These are phyloP conservation scores for Dryobotodes eremita DNA, from an alignment of 2,888 invertebrate genomes.

Conservation along the genomic window DNA sequence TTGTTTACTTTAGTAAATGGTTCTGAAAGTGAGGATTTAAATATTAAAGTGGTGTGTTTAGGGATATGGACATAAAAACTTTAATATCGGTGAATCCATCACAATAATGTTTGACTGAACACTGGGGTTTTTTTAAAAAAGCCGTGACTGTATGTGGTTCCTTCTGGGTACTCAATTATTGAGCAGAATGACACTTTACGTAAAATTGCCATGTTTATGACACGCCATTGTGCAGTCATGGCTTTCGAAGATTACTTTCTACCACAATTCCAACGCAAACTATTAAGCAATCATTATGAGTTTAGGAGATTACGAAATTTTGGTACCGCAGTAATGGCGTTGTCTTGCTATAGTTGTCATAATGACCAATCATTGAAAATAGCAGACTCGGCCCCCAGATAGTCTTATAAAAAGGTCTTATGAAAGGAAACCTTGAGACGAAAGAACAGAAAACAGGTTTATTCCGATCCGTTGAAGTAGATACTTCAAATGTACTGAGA, in stretches of 20 bases:
- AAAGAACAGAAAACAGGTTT: constrained; percentile 12
- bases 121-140: no score
- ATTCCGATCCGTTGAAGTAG: constrained; percentile 10
- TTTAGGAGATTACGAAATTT: no score
- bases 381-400: no score
- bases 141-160: accelerated
- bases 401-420: background rate
- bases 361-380: no score
- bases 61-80: background rate
- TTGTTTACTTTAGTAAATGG: constrained; percentile 34
- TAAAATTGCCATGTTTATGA: no score
- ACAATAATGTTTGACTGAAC: background rate
- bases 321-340: no score
- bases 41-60: constrained; percentile 8
- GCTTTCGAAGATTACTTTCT: no score
- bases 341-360: no score
- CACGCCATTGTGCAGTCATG: no score
- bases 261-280: no score
- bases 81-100: background rate
- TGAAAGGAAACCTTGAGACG: background rate
- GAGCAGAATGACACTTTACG: background rate
- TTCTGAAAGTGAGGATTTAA: constrained; percentile 20
- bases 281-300: no score
- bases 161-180: background rate
- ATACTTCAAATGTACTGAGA: constrained; percentile 36